Evolutionary conservation across 2,888 invertebrate genomes (phyloP).

Genomic region (Sphaerophoria rueppellii): DNA sequence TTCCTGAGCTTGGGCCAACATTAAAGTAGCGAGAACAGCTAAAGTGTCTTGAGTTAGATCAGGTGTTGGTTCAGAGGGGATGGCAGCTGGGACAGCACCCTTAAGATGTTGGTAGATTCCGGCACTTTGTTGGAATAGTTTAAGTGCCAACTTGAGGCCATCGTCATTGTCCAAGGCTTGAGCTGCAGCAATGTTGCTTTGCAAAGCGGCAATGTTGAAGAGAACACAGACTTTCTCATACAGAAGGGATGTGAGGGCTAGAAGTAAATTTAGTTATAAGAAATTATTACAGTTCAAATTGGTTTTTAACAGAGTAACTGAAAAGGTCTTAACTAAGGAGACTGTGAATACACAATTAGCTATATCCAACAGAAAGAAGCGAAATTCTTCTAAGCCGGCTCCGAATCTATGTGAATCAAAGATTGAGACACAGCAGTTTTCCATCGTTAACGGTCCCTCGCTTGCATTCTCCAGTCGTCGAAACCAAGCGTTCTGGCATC

Average conservation of each 20-base stretch:
- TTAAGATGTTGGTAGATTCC: conserved; percentile 95
- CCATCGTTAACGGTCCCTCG: too few relatives aligned
- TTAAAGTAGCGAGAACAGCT: conserved; percentile 91
- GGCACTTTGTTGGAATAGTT: conserved; percentile 95
- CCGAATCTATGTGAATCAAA: too few relatives aligned
- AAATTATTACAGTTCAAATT: neutral
- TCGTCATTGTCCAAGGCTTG: conserved; percentile 96
- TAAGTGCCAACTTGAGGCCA: conserved; percentile 95
- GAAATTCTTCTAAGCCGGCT: too few relatives aligned
- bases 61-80: conserved; percentile 97
- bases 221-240: conserved; percentile 97
- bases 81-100: conserved; percentile 89
- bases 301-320: too few relatives aligned
- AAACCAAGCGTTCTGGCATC: too few relatives aligned
- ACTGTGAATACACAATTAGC: too few relatives aligned
- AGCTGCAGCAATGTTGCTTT: conserved; percentile 92
- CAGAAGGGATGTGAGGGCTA: conserved; percentile 93
- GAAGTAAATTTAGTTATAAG: conserved; percentile 65
- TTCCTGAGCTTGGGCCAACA: conserved; percentile 99
- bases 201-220: conserved; percentile 97
- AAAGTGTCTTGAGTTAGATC: conserved; percentile 97
- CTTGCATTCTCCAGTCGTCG: too few relatives aligned
- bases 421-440: too few relatives aligned
- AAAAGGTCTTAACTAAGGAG: too few relatives aligned
- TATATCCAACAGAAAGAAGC: too few relatives aligned